phyloP scores from a whole-genome alignment of 53 echinoderm and acorn worm species.

The Paracentrotus lividus region DNA sequence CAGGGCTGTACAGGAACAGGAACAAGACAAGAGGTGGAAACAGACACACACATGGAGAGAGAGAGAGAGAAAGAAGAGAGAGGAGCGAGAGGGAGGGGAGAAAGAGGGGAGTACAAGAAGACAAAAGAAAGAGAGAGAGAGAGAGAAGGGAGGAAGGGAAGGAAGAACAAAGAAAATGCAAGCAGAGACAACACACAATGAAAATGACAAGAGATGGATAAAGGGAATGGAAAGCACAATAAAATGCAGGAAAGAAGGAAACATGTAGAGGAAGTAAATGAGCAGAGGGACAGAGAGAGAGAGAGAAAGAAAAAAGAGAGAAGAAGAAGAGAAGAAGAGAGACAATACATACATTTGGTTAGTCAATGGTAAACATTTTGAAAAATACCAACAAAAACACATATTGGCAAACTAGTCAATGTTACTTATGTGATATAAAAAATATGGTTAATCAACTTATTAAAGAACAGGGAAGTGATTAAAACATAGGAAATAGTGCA shows the following conservation, averaged over 20 bases:
- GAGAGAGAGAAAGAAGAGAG: not conserved
- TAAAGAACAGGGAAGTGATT: not conserved
- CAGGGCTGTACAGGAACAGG: constrained; percentile 39
- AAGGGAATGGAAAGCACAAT: not conserved
- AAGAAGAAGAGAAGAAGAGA: not conserved
- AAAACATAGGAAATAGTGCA: not conserved
- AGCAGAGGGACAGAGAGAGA: not conserved
- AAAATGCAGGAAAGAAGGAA: too few relatives aligned
- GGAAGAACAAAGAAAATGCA: too few relatives aligned
- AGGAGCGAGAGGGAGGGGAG: not conserved
- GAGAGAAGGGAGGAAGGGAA: not conserved
- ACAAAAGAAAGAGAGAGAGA: not conserved
- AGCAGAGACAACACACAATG: too few relatives aligned
- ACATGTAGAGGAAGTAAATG: too few relatives aligned
- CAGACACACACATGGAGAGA: not conserved
- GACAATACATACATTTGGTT: not conserved
- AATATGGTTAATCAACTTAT: not conserved
- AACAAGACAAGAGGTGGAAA: not conserved
- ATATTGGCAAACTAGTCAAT: not conserved
- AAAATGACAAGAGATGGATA: not conserved
- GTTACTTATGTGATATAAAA: not conserved
- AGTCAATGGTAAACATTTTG: not conserved
- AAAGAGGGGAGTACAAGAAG: not conserved
- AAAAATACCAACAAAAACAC: too few relatives aligned
- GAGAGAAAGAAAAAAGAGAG: not conserved